phyloP scores from a whole-genome alignment of 92 coral and sea anemone species.

The Heteractis magnifica region DNA sequence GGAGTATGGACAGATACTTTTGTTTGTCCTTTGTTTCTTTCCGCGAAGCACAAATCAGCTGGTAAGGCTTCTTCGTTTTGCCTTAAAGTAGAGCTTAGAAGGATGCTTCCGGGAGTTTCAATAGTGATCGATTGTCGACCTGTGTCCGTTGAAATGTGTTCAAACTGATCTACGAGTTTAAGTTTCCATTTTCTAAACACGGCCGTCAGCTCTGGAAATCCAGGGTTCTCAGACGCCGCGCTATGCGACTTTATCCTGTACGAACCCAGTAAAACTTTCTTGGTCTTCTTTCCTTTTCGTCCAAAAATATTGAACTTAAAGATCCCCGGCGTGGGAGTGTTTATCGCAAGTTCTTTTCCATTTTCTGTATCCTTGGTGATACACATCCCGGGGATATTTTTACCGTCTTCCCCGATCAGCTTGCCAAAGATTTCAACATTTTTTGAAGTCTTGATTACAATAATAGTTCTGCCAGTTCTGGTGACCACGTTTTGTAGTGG shows the following conservation, averaged over 20 bases:
- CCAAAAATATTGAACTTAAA: constrained; percentile 69
- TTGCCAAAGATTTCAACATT: constrained; percentile 29
- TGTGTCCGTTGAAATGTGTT: constrained; percentile 55
- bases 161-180: constrained; percentile 54
- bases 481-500: constrained; percentile 61
- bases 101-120: constrained; percentile 44
- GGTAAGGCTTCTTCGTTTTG: constrained; percentile 59
- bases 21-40: constrained; percentile 36
- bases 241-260: constrained; percentile 61
- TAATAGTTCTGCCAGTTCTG: constrained; percentile 51
- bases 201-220: constrained; percentile 58
- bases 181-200: constrained; percentile 54
- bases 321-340: constrained; percentile 65
- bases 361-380: constrained; percentile 42
- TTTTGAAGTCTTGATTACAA: constrained; percentile 42
- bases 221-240: constrained; percentile 74
- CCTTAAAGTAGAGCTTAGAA: constrained; percentile 58
- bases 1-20: constrained; percentile 65
- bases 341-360: constrained; percentile 47
- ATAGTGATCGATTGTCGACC: constrained; percentile 43
- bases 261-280: constrained; percentile 63
- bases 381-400: constrained; percentile 70
- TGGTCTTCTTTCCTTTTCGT: constrained; percentile 30
- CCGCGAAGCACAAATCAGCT: constrained; percentile 65
- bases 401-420: constrained; percentile 31